These are phyloP conservation scores for Operophtera brumata DNA, from an alignment of 2,888 invertebrate species.

Conservation along the genomic window DNA sequence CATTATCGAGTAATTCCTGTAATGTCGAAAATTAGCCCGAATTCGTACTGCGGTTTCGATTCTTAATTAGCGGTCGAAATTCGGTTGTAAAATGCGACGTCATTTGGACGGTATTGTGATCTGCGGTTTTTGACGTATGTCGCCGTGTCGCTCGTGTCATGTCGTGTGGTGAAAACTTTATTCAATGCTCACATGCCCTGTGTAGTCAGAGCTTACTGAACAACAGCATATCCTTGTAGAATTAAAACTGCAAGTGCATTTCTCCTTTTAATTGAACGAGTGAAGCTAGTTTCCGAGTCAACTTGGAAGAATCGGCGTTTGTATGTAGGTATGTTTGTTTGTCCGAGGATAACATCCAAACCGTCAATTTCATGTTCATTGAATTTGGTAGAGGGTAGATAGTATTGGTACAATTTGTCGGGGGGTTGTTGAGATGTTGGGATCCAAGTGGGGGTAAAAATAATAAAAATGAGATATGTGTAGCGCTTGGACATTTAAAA, in stretches of 20 bases:
- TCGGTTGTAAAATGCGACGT: conserved; percentile 29
- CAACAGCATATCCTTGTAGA: background rate
- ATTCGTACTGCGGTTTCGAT: conserved; percentile 55
- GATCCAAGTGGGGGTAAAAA: too few species aligned
- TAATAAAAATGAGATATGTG: too few species aligned
- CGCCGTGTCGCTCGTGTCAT: conserved; percentile 43
- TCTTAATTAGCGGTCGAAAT: conserved; percentile 62
- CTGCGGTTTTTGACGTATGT: conserved; percentile 43
- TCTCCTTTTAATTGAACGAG: too few species aligned
- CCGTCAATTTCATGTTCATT: too few species aligned
- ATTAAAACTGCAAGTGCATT: background rate
- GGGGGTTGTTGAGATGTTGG: too few species aligned
- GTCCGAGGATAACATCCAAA: too few species aligned
- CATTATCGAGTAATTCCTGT: conserved; percentile 51
- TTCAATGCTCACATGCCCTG: conserved; percentile 25
- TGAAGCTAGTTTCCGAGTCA: too few species aligned
- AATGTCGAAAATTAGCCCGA: conserved; percentile 51
- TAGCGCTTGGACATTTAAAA: too few species aligned
- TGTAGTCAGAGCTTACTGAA: conserved; percentile 10
- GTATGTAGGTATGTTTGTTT: too few species aligned
- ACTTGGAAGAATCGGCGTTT: too few species aligned
- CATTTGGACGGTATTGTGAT: conserved; percentile 50
- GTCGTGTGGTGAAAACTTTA: conserved; percentile 34
- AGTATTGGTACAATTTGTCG: too few species aligned
- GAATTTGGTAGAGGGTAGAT: too few species aligned